phyloP scores from a whole-genome alignment of 2,797 vertebrate genomes.

The Tauraco hartlaubi region DNA sequence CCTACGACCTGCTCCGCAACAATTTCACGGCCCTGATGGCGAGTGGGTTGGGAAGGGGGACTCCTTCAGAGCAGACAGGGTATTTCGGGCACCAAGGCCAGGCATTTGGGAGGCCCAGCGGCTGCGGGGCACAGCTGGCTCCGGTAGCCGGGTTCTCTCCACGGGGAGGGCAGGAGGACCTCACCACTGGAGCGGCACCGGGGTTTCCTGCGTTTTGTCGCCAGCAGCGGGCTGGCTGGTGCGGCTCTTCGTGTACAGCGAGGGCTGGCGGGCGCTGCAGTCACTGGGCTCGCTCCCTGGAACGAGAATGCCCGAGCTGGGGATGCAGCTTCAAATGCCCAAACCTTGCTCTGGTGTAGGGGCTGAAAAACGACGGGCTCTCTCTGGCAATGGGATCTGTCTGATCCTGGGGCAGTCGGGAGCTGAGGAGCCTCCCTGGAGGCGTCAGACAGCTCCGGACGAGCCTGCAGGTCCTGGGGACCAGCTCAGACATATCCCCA shows the following conservation, averaged over 20 bases:
- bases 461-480: neutral
- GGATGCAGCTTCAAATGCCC: neutral
- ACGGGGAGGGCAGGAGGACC: neutral
- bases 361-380: neutral
- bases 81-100: accelerated
- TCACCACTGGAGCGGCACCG: accelerated
- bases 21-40: no score
- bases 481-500: accelerated
- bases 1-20: neutral
- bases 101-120: accelerated
- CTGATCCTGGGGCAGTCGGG: neutral
- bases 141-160: neutral
- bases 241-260: accelerated
- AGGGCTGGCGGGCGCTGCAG: neutral
- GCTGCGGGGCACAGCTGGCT: neutral
- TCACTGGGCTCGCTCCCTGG: neutral
- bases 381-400: accelerated
- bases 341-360: neutral
- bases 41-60: neutral
- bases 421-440: neutral
- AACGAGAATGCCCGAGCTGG: accelerated
- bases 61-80: neutral
- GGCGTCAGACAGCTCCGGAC: neutral
- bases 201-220: neutral
- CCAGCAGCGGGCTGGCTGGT: accelerated